Evolutionary conservation across 2,888 invertebrate genomes (phyloP).

Genomic region (Stegophylla sp.): DNA sequence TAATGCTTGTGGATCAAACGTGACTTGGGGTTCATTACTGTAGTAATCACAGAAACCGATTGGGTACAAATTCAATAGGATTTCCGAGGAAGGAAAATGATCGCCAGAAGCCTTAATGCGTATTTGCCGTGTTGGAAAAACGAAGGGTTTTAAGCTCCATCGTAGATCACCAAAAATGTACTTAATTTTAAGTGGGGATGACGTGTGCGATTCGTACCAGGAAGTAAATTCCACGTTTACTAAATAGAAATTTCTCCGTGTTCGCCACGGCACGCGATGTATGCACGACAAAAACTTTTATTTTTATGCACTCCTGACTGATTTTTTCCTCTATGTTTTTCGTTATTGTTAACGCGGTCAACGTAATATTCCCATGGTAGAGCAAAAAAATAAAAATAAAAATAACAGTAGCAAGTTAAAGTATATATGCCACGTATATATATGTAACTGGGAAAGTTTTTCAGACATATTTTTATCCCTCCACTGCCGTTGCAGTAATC

Average conservation of each 20-base stretch:
- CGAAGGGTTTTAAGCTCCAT: neutral
- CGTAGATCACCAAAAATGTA: slow-evolving; percentile 3
- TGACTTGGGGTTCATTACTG: slow-evolving; percentile 50
- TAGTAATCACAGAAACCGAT: slow-evolving; percentile 50
- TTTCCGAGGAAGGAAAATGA: slow-evolving; percentile 23
- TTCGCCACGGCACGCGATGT: neutral
- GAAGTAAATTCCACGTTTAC: neutral
- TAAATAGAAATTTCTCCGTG: neutral
- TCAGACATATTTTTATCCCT: slow-evolving; percentile 53
- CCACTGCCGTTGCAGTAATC: slow-evolving; percentile 29
- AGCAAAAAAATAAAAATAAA: neutral
- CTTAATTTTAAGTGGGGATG: neutral
- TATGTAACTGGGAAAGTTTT: slow-evolving; percentile 42
- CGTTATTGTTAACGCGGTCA: slow-evolving; percentile 30
- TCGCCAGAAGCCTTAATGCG: slow-evolving; percentile 16
- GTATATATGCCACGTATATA: slow-evolving; percentile 3
- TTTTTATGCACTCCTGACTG: neutral
- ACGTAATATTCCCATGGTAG: slow-evolving; percentile 35
- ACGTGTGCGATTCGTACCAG: neutral
- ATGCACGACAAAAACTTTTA: slow-evolving; percentile 16
- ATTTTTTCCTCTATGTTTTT: slow-evolving; percentile 15
- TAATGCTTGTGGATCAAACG: slow-evolving; percentile 50
- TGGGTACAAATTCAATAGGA: slow-evolving; percentile 51
- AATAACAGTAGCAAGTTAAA: slow-evolving; percentile 47
- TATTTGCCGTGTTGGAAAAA: neutral